Conservation (phyloP, 2,797 vertebrate species). For the Sebastes iracundus region DNA sequence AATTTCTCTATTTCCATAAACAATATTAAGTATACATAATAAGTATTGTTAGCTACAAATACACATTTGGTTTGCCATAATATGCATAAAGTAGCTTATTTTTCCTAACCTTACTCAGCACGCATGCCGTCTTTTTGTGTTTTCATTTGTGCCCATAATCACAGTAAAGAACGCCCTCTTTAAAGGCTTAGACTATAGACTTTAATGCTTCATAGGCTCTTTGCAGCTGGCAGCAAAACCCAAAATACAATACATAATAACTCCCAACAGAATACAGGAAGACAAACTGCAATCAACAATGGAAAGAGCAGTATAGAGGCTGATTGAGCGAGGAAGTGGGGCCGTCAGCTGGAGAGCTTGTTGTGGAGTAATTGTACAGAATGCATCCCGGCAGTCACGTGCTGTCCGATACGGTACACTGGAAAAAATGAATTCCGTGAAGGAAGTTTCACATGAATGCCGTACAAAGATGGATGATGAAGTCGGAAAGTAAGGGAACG, state of each 20-base stretch:
- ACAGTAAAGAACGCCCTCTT: constrained; percentile 29
- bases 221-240: constrained; percentile 41
- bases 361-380: constrained; percentile 1
- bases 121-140: not conserved
- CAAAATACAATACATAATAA: constrained; percentile 49
- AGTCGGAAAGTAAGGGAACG: not conserved
- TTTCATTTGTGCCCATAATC: constrained; percentile 38
- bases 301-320: constrained; percentile 39
- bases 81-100: not conserved
- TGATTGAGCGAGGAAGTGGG: constrained; percentile 18
- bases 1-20: constrained; percentile 23
- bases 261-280: constrained; percentile 30
- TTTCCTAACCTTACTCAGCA: constrained; percentile 13
- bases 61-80: not conserved
- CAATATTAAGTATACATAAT: constrained; percentile 16
- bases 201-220: constrained; percentile 38
- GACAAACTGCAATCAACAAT: constrained; percentile 47
- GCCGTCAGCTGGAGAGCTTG: constrained; percentile 7
- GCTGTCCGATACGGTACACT: not conserved
- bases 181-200: constrained; percentile 38
- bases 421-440: constrained; percentile 33
- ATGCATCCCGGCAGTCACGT: not conserved
- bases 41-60: constrained; percentile 8
- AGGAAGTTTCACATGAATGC: not conserved
- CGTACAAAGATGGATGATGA: not conserved